These are phyloP conservation scores for Ferrisia virgata DNA, from an alignment of 2,888 invertebrate genomes.

Conservation along the genomic window DNA sequence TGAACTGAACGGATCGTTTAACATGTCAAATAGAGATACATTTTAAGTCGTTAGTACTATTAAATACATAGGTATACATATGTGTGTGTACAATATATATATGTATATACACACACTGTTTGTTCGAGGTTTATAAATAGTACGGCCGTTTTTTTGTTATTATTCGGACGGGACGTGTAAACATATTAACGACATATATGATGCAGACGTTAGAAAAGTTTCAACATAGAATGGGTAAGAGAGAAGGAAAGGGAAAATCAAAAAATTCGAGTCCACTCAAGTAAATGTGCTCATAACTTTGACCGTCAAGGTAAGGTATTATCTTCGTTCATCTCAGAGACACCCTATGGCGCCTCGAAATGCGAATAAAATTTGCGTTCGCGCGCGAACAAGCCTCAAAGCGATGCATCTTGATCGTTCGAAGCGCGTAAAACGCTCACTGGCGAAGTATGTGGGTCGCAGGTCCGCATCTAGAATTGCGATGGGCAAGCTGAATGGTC, in stretches of 20 bases:
- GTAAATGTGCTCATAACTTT: too few species aligned
- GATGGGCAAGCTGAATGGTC: conserved; percentile 43
- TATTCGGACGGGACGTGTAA: neutral
- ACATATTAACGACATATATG: neutral
- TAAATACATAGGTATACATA: neutral
- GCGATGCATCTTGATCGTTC: conserved; percentile 12
- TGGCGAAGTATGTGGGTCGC: conserved; percentile 28
- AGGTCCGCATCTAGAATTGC: conserved; percentile 25
- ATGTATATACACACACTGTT: too few species aligned
- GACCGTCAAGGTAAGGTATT: neutral
- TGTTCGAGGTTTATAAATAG: neutral
- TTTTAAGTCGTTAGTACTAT: neutral
- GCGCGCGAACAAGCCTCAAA: neutral
- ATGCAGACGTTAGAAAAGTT: neutral
- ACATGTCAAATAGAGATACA: neutral
- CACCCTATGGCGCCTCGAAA: neutral
- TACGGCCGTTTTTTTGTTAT: neutral
- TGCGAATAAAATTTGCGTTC: neutral
- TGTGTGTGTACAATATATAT: too few species aligned
- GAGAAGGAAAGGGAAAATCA: neutral
- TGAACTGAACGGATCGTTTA: neutral
- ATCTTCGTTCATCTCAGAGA: neutral
- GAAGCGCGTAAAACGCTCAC: neutral
- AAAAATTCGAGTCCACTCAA: neutral
- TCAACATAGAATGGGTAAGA: neutral